Evolutionary conservation across 2,888 invertebrate species (phyloP).

Genomic region (Ophraella communa): DNA sequence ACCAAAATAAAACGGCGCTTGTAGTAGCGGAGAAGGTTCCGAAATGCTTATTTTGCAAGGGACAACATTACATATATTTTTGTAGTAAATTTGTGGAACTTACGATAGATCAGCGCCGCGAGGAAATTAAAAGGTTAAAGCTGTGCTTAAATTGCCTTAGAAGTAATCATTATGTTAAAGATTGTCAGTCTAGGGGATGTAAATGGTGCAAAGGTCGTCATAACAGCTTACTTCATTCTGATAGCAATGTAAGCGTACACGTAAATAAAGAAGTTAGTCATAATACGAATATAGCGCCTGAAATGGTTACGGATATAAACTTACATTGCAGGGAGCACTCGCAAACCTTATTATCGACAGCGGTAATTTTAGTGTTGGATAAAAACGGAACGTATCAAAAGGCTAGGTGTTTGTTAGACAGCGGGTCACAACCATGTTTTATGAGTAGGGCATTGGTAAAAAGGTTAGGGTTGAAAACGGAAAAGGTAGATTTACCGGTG

Average conservation of each 20-base stretch:
- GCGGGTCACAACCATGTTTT: conserved; percentile 6
- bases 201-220: background rate
- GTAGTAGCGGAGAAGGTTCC: too few species aligned
- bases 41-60: background rate
- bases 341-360: conserved; percentile 13
- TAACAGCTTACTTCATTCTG: background rate
- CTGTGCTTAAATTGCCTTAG: background rate
- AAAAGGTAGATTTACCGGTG: conserved; percentile 1
- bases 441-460: background rate
- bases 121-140: conserved; percentile 2
- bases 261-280: background rate
- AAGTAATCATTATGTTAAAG: background rate
- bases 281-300: background rate
- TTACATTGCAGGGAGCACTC: background rate
- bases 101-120: background rate
- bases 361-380: background rate
- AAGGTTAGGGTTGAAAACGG: background rate
- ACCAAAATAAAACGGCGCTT: too few species aligned
- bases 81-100: background rate
- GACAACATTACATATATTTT: background rate
- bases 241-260: background rate
- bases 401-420: conserved; percentile 21
- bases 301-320: too few species aligned
- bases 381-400: background rate
- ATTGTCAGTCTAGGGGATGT: background rate